Evolutionary conservation across 2,797 vertebrate genomes (phyloP), one percentile per base, ranked within the genome.

Genomic region (Takifugu rubripes): DNA sequence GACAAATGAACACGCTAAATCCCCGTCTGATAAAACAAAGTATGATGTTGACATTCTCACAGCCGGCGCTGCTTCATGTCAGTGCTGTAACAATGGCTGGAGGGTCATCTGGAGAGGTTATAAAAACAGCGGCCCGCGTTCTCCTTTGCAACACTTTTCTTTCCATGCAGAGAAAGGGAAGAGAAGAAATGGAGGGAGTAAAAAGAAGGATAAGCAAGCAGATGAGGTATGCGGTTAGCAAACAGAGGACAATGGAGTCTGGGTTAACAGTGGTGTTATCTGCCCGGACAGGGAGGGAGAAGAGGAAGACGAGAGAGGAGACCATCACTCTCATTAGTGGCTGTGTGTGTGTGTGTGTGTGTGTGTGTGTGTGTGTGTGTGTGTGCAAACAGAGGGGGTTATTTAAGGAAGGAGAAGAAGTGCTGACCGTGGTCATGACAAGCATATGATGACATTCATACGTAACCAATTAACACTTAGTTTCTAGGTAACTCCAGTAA

Each of bases 221-320:
- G 59, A 43, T 66, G 73, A 83, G 84, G 86, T 84, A 86, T 88
- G 87, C 62, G 27, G 57, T 64, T 63, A 79, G 84, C 84, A 89
- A 89, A 90, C 81, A 88, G 45, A 59, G 47, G 64, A 89, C 87
- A 89, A 88, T 87, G 66, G 78, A 73, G 84, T 86, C 87, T 87
- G 81, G 78, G 63, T 67, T 64, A 61, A 62, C 26, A 51, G 57
- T 49, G 51, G 60, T 69, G 68, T 82, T 83, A 83, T 83, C 58
- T 14, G 72, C 68, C 53, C 50, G 63, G 69, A 49, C 21, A 33
- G 63, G 40, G 36, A 66, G 54, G 70, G 73, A 65, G 63, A 79
- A 82, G 17, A 21, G 44, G 15, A 14, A 48, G 15, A 56, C 68
- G 25, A 54, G 53, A 42, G 68, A 50, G 58, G 67, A 55, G 56